A percentile compares a stretch with the other conserved stretches of the same genome.
These are phyloP conservation scores for Orchesella cincta DNA, from an alignment of 1,140 invertebrate species.

Conservation along the genomic window DNA sequence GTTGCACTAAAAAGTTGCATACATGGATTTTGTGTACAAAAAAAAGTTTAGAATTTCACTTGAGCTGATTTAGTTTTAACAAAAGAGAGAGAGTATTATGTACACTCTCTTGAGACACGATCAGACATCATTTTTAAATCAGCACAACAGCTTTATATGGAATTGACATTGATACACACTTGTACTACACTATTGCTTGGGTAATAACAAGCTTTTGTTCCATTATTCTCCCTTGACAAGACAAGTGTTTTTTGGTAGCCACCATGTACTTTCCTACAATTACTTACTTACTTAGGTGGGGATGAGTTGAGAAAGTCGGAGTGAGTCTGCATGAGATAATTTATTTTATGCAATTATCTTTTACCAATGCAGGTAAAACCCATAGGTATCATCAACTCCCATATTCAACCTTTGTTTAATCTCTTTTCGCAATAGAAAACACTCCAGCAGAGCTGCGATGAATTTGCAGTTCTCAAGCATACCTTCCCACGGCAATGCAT, in stretches of 20 bases:
- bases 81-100: too few relatives aligned
- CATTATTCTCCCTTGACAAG: background rate
- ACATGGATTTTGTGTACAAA: background rate
- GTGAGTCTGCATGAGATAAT: background rate
- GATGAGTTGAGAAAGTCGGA: background rate
- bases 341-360: slow-evolving; percentile 17
- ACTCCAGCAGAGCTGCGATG: too few relatives aligned
- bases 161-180: background rate
- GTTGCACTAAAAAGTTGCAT: background rate
- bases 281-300: background rate
- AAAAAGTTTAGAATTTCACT: background rate
- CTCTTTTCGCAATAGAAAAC: too few relatives aligned
- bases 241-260: background rate
- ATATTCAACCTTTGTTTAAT: too few relatives aligned
- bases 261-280: background rate
- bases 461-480: too few relatives aligned
- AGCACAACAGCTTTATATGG: background rate
- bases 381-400: too few relatives aligned
- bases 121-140: background rate
- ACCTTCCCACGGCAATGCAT: too few relatives aligned
- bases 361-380: too few relatives aligned
- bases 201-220: background rate
- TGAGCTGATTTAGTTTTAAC: too few relatives aligned
- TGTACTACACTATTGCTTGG: too few relatives aligned
- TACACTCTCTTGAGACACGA: too few relatives aligned